phyloP scores from a whole-genome alignment of 1,140 invertebrate species.

The Bombyx mandarina region DNA sequence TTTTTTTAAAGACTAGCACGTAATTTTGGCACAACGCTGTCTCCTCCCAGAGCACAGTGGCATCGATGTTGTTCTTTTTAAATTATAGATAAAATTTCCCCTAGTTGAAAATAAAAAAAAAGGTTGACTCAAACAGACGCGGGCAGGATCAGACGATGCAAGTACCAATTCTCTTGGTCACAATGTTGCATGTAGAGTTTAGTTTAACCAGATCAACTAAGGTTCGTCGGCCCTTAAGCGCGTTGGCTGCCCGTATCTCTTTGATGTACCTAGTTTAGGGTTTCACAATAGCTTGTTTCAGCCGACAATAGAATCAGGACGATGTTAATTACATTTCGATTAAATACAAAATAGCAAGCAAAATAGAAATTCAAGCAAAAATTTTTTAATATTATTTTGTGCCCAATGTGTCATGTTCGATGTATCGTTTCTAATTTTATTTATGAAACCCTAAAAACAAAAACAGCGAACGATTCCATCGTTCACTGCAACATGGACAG shows the following conservation, averaged over 20 bases:
- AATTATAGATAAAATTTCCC: slow-evolving; percentile 44
- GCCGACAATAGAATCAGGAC: slow-evolving; percentile 35
- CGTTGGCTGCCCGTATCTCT: slow-evolving; percentile 16
- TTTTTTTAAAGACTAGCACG: slow-evolving; percentile 66
- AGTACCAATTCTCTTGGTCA: slow-evolving; percentile 1
- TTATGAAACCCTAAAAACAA: slow-evolving; percentile 49
- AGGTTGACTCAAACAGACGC: slow-evolving; percentile 5
- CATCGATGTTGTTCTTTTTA: slow-evolving; percentile 60
- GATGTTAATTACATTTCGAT: slow-evolving; percentile 34
- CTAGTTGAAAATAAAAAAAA: slow-evolving; percentile 42
- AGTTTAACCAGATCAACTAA: slow-evolving; percentile 5
- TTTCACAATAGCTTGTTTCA: slow-evolving; percentile 36
- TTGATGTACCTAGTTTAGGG: slow-evolving; percentile 22
- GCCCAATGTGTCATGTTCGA: slow-evolving; percentile 69
- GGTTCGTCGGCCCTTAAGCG: background rate
- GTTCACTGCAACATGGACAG: slow-evolving; percentile 57
- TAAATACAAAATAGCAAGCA: slow-evolving; percentile 45
- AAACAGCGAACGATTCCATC: slow-evolving; percentile 48
- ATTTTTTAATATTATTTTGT: slow-evolving; percentile 55
- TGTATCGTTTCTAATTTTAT: slow-evolving; percentile 61
- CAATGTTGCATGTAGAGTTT: slow-evolving; percentile 1
- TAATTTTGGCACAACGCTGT: slow-evolving; percentile 70
- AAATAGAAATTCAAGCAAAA: slow-evolving; percentile 40
- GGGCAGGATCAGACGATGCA: slow-evolving; percentile 6
- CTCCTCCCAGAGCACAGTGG: slow-evolving; percentile 45